These are phyloP conservation scores for Brevipalpus yothersi DNA, from an alignment of 1,140 invertebrate species.

Conservation along the genomic window DNA sequence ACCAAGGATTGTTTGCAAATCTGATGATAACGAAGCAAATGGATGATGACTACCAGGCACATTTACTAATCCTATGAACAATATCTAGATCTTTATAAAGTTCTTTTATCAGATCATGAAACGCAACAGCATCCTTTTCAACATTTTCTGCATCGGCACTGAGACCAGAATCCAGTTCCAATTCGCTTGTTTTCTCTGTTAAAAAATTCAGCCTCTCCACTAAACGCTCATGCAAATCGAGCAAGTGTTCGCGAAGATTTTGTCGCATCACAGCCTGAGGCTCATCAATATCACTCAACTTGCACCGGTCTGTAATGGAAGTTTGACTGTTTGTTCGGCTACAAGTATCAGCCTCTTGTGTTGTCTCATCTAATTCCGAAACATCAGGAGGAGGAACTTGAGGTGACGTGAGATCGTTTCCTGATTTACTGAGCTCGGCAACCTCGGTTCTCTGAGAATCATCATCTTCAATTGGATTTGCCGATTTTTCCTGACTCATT, in stretches of 20 bases:
- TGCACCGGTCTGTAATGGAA: background rate
- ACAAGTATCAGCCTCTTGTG: background rate
- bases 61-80: background rate
- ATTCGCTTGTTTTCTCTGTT: background rate
- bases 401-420: background rate
- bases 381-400: background rate
- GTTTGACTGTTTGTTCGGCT: background rate
- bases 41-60: background rate
- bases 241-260: background rate
- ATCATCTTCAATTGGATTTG: background rate
- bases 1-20: too few relatives aligned
- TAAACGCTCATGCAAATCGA: background rate
- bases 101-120: background rate
- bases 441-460: background rate
- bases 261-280: background rate
- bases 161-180: background rate
- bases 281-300: background rate
- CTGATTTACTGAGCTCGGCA: background rate
- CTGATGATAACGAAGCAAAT: background rate
- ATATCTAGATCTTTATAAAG: conserved; percentile 1
- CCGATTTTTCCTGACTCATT: background rate
- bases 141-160: background rate
- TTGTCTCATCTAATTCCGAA: background rate
- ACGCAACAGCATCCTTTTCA: background rate
- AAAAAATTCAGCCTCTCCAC: background rate